Evolutionary conservation across 2,797 vertebrate genomes (phyloP), one percentile per base, ranked within the genome.

Genomic region (Anniella stebbinsi): DNA sequence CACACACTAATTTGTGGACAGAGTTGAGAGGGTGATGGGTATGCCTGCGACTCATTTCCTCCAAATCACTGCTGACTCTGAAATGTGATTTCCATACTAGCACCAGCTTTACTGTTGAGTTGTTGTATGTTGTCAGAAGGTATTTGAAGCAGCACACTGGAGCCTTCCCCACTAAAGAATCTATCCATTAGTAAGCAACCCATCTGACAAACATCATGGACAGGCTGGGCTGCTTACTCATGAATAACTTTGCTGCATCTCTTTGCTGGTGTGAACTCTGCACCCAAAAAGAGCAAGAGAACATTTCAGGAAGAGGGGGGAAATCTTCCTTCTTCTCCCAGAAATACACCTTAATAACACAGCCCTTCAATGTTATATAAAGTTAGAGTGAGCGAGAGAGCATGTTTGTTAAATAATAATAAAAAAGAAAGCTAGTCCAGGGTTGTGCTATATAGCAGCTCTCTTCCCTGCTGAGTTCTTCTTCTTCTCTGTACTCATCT

Each of bases 201-300:
- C 10, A 25, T 3, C 80, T 82, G 21, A 66, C 21, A 12, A 10
- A 38, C 18, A 38, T 23, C n/a, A 25, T 17, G 13, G 69, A 69
- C 84, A 54, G 13, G 11, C 21, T 75, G 13, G n/a, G 45, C 2
- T 75, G 25, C 84, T 86, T 54, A 25, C 28, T 45, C 28, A 36
- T 6, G 51, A 18, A 9, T 70, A 48, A n/a, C 41, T 70, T 51
- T 70, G 41, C 8, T 41, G 25, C n/a, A 33, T 13, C 15, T 76
- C 33, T 63, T 86, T 60, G 54, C 11, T 51, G 38, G 23, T 18
- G 28, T 88, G 77, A 92, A 12, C 8, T 92, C 72, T 89, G 63
- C 17, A 33, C n/a, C 30, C 33, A 38, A 2, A 73, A 25, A 51
- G 60, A 48, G 18, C n/a, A 60, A 45, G 81, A 67, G 41, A 69